Evolutionary conservation across 2,797 vertebrate species (phyloP), one percentile per base, ranked within the genome.

Genomic region (Distichodus sexfasciatus): DNA sequence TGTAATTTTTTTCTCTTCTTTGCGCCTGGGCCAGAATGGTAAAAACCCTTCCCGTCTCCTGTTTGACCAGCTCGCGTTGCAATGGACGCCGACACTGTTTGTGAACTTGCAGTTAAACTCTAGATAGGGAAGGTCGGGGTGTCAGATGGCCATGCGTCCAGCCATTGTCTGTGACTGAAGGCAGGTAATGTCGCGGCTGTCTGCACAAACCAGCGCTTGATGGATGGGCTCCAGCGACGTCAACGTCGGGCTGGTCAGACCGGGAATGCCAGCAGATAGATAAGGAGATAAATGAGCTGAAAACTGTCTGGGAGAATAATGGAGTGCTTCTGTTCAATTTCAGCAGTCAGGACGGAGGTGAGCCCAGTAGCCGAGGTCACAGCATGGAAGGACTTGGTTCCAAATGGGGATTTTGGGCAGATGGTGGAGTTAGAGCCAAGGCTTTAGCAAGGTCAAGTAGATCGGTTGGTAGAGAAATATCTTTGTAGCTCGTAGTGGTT

Each of bases 21-120:
- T n/a, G n/a, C n/a, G n/a, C n/a, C n/a, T n/a, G n/a, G n/a, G n/a
- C n/a, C n/a, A n/a, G n/a, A n/a, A n/a, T n/a, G n/a, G n/a, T n/a
- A n/a, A n/a, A n/a, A n/a, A n/a, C n/a, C n/a, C n/a, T n/a, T n/a
- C n/a, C n/a, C n/a, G n/a, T n/a, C n/a, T n/a, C n/a, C 24, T 17
- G 3, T 12, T 11, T 41, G 21, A n/a, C 33, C 6, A 12, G 1
- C 2, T 3, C 10, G 14, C 14, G 2, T 26, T 6, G 15, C 50
- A 1, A 15, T 35, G 28, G n/a, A 24, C 8, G 10, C 48, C 1
- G n/a, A 24, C 1, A 17, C 33, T 1, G 36, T 53, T 46, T 21
- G n/a, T 84, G 81, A 86, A 85, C 83, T 85, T 81, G 81, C 67
- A 78, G 77, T 82, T 83, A 71, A 82, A 72, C 78, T 65, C 28